Evolutionary conservation across 2,888 invertebrate species (phyloP), one percentile per base, ranked within the genome.

Genomic region (Ichneumon xanthorius): DNA sequence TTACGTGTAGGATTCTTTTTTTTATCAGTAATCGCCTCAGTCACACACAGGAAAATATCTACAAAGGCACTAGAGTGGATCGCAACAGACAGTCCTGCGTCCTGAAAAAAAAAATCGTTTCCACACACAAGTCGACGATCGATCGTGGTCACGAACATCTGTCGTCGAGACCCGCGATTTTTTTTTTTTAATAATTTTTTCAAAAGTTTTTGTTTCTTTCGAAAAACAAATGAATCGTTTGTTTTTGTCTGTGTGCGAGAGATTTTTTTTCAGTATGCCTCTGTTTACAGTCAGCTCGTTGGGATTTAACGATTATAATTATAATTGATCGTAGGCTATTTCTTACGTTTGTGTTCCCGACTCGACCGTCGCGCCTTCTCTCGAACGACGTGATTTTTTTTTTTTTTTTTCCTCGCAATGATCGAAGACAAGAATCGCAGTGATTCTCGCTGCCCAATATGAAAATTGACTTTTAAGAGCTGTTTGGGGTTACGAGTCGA

Each of bases 51-150:
- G 88, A 83, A 90, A 89, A 89, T 89, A 87, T 90, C 91, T 92
- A 91, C 88, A 89, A 92, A 93, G 93, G 93, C 93, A 93, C 93
- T 93, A 93, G 89, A 83, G 86, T 90, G 89, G 90, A 91, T 92
- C 90, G 90, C 88, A 89, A 63, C 85, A 88, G 83, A 83, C 84
- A 87, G 75, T 85, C 11, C 71, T 87, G 85, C 81, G 81, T 75
- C 73, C 73, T 68, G 70, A 70, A 70, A 61, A 70, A 61, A 86
- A 80, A 87, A 33, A 22, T 75, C 45, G 4, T 37, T 48, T 33
- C 50, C 50, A 26, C 58, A 58, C 58, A 30, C 63, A 45, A 5
- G 11, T 65, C 26, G 22, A 45, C 1, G 55, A 19, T 45, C 45
- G 22, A 58, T 58, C 58, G 22, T 4, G 7, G 4, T 58, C 58